Evolutionary conservation across 2,888 invertebrate species (phyloP).

Genomic region (Rotaria socialis): DNA sequence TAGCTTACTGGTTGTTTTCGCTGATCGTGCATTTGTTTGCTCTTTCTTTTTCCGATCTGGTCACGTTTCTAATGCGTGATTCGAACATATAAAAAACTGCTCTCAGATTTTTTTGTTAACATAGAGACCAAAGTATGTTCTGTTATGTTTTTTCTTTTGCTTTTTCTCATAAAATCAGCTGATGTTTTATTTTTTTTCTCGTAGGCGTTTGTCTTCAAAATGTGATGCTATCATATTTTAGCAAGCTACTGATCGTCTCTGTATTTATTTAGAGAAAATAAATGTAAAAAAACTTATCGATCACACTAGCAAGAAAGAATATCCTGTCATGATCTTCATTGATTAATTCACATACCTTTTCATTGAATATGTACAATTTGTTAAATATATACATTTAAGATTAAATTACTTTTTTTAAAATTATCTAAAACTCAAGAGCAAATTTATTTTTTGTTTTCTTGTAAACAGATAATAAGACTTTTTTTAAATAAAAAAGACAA

Average conservation of each 20-base stretch:
- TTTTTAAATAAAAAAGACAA: neutral
- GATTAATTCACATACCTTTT: neutral
- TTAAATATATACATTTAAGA: constrained; percentile 1
- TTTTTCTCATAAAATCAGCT: neutral
- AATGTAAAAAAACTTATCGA: neutral
- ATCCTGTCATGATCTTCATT: neutral
- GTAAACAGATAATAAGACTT: neutral
- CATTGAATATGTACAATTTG: neutral
- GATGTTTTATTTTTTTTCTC: neutral
- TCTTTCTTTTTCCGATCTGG: neutral
- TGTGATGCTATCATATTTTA: neutral
- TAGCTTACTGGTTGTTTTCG: neutral
- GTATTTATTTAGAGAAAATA: neutral
- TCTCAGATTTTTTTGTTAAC: neutral
- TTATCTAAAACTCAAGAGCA: neutral
- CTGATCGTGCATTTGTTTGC: neutral
- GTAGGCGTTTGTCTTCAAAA: neutral
- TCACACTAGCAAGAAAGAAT: neutral
- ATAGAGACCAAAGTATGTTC: neutral
- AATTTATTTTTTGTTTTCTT: neutral
- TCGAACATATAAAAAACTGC: neutral
- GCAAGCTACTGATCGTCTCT: neutral
- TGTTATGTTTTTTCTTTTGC: neutral
- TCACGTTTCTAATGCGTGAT: neutral
- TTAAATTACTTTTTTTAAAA: neutral